phyloP scores from a whole-genome alignment of 2,797 vertebrate species.

The Avahi laniger region DNA sequence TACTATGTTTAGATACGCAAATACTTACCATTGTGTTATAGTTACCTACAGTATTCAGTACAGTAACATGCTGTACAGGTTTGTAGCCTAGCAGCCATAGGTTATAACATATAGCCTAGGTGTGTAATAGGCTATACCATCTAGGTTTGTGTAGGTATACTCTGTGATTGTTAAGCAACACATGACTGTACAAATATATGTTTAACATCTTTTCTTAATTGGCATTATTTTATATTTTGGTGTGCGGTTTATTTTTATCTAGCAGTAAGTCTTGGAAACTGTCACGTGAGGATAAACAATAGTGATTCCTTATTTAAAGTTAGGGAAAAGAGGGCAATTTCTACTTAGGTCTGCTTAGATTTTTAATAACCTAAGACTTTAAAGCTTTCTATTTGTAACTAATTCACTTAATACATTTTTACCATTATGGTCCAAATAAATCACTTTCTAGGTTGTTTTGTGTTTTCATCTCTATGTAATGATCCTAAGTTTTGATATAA shows the following conservation, averaged over 20 bases:
- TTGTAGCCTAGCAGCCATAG: neutral
- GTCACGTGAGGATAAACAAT: neutral
- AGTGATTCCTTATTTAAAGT: neutral
- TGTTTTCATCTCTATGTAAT: slow-evolving; percentile 7
- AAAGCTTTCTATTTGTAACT: slow-evolving; percentile 23
- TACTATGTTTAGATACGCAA: neutral
- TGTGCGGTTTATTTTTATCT: slow-evolving; percentile 1
- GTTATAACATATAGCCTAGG: neutral
- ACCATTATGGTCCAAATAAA: neutral
- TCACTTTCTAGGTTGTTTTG: neutral
- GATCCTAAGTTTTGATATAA: slow-evolving; percentile 41
- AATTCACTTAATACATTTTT: slow-evolving; percentile 6
- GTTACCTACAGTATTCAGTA: neutral
- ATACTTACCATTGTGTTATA: neutral
- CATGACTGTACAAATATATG: neutral
- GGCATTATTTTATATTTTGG: slow-evolving; percentile 32
- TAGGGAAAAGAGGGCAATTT: slow-evolving; percentile 10
- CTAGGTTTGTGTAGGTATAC: neutral
- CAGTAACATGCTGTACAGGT: neutral
- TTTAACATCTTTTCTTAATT: slow-evolving; percentile 20
- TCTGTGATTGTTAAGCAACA: neutral
- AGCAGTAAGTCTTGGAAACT: neutral
- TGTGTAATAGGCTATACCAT: neutral
- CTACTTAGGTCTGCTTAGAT: neutral
- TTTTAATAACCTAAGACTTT: neutral